Percentiles rank a stretch among this genome's conserved stretches.
Evolutionary conservation across 2,797 vertebrate species (phyloP).

Genomic region (Chaetophractus vellerosus): DNA sequence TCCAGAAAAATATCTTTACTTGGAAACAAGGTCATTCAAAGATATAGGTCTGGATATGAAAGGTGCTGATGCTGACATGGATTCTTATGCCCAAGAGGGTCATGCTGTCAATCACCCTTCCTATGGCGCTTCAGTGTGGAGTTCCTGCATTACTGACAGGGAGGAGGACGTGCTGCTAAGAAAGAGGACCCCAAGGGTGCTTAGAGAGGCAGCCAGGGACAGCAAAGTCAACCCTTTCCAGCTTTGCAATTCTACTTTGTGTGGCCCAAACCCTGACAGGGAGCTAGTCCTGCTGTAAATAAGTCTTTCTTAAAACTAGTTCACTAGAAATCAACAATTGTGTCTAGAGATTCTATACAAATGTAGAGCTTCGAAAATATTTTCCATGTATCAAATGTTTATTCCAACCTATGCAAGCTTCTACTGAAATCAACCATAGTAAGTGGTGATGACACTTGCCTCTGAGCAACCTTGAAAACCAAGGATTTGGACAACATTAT

Average conservation of each 20-base stretch:
- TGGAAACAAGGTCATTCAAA: neutral
- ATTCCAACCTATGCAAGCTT: conserved; percentile 38
- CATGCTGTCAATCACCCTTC: too few species aligned
- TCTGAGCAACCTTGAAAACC: neutral
- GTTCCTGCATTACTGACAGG: neutral
- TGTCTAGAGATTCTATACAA: neutral
- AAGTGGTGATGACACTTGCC: neutral
- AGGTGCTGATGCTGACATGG: neutral
- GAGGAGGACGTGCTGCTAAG: neutral
- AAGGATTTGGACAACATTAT: neutral
- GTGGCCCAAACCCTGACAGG: neutral
- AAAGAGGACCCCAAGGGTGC: neutral
- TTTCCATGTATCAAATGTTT: conserved; percentile 34
- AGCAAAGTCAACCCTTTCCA: neutral
- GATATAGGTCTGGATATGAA: neutral
- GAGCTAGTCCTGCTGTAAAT: neutral
- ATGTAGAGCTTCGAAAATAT: neutral
- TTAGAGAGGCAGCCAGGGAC: neutral
- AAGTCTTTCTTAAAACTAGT: neutral
- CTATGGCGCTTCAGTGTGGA: neutral
- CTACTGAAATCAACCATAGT: neutral
- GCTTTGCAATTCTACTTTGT: neutral
- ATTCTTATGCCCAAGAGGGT: neutral
- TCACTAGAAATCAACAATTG: neutral
- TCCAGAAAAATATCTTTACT: conserved; percentile 14